Conservation (phyloP, 2,113 vertebrate genomes). For the Burhinus oedicnemus region DNA sequence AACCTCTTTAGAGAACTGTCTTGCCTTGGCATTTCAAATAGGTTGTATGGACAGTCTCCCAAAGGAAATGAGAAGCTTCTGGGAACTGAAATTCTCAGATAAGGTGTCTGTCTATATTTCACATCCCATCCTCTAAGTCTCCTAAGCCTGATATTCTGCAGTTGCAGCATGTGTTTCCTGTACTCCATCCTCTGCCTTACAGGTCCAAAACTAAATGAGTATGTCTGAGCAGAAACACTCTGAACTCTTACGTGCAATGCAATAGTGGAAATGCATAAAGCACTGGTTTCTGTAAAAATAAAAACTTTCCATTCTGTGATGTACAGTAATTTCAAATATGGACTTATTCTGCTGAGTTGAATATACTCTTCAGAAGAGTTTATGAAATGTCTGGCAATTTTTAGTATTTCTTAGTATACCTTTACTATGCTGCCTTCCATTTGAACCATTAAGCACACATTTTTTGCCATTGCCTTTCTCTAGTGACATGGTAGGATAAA, state of each 20-base stretch:
- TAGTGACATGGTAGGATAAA: background rate
- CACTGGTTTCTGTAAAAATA: background rate
- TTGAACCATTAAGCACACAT: background rate
- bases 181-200: background rate
- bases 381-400: background rate
- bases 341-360: background rate
- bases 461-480: background rate
- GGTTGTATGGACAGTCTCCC: background rate
- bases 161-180: background rate
- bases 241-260: background rate
- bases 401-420: background rate
- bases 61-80: background rate
- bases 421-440: background rate
- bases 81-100: background rate
- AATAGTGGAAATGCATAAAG: background rate
- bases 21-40: background rate
- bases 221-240: background rate
- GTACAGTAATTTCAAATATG: background rate
- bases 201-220: background rate
- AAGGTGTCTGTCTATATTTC: background rate
- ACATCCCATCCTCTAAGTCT: background rate
- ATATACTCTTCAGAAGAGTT: background rate
- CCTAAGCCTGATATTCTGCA: background rate
- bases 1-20: background rate
- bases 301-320: background rate